phyloP scores from a whole-genome alignment of 2,113 vertebrate genomes.

The Aldabrachelys gigantea region DNA sequence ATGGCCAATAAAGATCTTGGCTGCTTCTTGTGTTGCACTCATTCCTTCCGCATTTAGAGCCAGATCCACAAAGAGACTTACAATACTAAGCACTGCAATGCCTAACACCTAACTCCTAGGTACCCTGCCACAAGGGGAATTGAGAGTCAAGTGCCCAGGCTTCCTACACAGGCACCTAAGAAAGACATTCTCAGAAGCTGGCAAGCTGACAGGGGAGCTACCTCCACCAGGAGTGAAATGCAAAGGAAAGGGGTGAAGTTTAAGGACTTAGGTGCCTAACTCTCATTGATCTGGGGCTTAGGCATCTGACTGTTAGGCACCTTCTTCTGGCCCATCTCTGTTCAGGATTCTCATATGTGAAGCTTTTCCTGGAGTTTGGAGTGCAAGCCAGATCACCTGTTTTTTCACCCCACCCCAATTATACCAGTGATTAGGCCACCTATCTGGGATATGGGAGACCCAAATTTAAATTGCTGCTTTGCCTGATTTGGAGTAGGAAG shows the following conservation, averaged over 20 bases:
- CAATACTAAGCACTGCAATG: background rate
- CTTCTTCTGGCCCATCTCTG: background rate
- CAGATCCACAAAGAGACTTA: background rate
- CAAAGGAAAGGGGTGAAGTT: background rate
- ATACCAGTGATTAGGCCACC: background rate
- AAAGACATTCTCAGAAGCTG: background rate
- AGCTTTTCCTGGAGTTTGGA: too few relatives aligned
- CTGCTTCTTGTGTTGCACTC: background rate
- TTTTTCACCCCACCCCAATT: background rate
- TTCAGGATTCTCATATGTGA: background rate
- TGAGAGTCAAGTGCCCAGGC: background rate
- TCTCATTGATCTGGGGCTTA: background rate
- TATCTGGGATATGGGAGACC: background rate
- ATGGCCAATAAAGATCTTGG: background rate
- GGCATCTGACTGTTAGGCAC: too few relatives aligned
- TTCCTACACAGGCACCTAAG: background rate
- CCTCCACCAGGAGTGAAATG: background rate
- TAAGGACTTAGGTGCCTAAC: background rate
- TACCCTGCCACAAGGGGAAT: background rate
- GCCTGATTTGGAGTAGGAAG: background rate
- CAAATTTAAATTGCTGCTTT: background rate
- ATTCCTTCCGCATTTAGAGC: background rate
- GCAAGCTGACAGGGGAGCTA: background rate
- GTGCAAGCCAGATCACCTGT: background rate
- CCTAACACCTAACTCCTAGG: background rate